Evolutionary conservation across 2,113 vertebrate species (phyloP).

Genomic region (Psittacus erithacus): DNA sequence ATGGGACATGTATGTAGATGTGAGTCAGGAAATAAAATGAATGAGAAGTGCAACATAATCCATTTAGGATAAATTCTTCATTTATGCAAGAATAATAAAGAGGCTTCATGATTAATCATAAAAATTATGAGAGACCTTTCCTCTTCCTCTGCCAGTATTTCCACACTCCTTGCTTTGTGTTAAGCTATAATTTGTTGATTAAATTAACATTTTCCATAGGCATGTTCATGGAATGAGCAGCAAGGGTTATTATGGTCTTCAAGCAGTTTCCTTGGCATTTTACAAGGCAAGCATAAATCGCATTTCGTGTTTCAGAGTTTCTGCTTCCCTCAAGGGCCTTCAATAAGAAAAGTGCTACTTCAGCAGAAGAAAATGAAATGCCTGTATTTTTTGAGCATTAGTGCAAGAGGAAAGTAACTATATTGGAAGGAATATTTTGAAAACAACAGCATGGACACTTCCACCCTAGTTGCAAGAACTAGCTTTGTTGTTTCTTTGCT

Average conservation of each 20-base stretch:
- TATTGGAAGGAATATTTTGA: not conserved
- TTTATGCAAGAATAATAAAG: slow-evolving; percentile 56
- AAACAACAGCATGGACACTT: not conserved
- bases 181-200: slow-evolving; percentile 64
- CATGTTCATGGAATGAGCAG: slow-evolving; percentile 46
- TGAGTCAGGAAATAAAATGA: slow-evolving; percentile 46
- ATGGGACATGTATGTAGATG: slow-evolving; percentile 43
- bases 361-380: slow-evolving; percentile 49
- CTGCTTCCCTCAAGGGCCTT: slow-evolving; percentile 54
- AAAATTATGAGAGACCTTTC: slow-evolving; percentile 19
- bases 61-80: slow-evolving; percentile 40
- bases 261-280: slow-evolving; percentile 59
- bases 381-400: not conserved
- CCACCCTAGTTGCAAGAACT: not conserved
- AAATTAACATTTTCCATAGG: slow-evolving; percentile 63
- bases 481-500: not conserved
- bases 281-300: slow-evolving; percentile 56
- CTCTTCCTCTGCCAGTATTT: not conserved
- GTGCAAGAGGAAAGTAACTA: not conserved
- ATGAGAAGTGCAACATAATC: slow-evolving; percentile 3
- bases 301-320: slow-evolving; percentile 41
- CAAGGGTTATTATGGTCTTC: slow-evolving; percentile 55
- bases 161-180: slow-evolving; percentile 8
- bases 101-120: slow-evolving; percentile 32
- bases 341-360: slow-evolving; percentile 45